Conservation (phyloP, 92 coral and sea anemone genomes). For the Virgularia gustaviana region DNA sequence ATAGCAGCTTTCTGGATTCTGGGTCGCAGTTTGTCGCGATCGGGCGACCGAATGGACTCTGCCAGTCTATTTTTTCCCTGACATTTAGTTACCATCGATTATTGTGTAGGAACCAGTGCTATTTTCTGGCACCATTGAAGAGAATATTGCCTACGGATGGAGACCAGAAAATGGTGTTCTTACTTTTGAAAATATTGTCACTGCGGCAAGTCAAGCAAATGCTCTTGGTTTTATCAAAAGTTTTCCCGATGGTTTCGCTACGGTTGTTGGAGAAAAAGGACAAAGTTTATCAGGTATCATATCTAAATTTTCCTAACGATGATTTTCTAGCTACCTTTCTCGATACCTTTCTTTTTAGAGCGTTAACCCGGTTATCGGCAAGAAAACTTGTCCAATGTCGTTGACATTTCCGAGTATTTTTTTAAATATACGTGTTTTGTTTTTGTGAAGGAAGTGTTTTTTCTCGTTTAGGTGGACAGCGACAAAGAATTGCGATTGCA, state of each 20-base stretch:
- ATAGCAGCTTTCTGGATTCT: neutral
- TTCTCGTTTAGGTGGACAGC: constrained; percentile 98
- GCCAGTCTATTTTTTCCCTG: neutral
- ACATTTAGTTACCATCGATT: no score
- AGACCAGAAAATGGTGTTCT: constrained; percentile 58
- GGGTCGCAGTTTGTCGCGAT: neutral
- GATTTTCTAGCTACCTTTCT: neutral
- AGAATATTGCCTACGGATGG: constrained; percentile 85
- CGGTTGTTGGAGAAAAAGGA: constrained; percentile 92
- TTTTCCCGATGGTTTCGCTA: constrained; percentile 78
- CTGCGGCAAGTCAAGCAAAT: constrained; percentile 91
- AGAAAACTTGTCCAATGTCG: no score
- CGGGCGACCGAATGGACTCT: neutral
- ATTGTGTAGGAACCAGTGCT: constrained; percentile 87
- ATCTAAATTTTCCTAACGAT: neutral
- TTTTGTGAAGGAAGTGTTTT: no score
- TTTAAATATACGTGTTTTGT: no score
- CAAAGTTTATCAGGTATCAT: constrained; percentile 94
- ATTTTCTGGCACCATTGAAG: constrained; percentile 82
- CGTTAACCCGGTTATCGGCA: no score
- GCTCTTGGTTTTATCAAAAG: constrained; percentile 73
- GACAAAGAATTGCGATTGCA: constrained; percentile 92
- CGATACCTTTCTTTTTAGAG: no score
- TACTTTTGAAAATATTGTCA: constrained; percentile 59
- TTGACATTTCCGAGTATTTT: no score